Conservation (phyloP, 2,113 vertebrate species). For the Speoplatyrhinus poulsoni region DNA sequence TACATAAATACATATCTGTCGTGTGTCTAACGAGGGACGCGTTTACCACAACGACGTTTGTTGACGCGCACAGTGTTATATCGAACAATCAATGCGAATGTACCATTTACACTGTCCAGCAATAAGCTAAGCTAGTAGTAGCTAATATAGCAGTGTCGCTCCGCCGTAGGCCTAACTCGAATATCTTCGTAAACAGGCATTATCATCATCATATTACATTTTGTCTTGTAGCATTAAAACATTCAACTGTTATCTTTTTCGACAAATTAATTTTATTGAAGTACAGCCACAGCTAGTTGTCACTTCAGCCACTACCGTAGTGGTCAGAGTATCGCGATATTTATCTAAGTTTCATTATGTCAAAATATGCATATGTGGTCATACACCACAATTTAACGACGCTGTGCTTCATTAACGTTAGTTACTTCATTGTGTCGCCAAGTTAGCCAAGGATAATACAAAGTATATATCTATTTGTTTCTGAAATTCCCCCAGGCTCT, state of each 20-base stretch:
- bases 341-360: background rate
- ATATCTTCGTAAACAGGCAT: conserved; percentile 3
- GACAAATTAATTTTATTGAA: conserved; percentile 12
- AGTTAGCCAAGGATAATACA: background rate
- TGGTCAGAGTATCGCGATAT: background rate
- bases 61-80: conserved; percentile 11
- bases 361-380: background rate
- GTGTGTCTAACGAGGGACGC: background rate
- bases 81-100: conserved; percentile 7
- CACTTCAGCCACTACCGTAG: conserved; percentile 22
- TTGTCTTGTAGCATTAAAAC: rapidly evolving
- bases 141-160: conserved; percentile 49
- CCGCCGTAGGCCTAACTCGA: conserved; percentile 47
- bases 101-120: conserved; percentile 42
- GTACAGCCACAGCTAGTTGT: conserved; percentile 17
- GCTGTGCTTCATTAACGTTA: background rate
- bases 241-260: background rate
- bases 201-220: background rate
- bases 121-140: conserved; percentile 36
- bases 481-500: conserved; percentile 30
- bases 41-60: background rate
- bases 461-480: background rate
- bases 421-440: background rate
- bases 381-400: background rate
- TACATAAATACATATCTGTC: conserved; percentile 18